Evolutionary conservation across 2,797 vertebrate species (phyloP), one percentile per base, ranked within the genome.

Genomic region (Notamacropus eugenii): DNA sequence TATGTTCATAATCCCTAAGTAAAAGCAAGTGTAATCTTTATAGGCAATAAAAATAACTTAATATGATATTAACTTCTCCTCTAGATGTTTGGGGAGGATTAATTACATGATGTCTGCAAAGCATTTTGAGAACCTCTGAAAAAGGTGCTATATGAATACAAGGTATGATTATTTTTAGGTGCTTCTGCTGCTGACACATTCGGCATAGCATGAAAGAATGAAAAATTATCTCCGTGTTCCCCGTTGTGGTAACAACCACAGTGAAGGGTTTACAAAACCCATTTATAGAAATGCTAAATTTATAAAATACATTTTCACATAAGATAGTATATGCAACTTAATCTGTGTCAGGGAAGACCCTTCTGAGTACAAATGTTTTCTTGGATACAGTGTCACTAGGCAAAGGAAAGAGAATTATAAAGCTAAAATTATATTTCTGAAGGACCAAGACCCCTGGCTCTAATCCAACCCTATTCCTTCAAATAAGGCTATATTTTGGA

Each of bases 231-330:
- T 98, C 90, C 95, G 97, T 97, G 97, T 97, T 97, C 98, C 98
- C 98, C 67, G 93, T 97, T 9, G 96, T 95, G 98, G 97, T 97
- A 98, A 97, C 97, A 96, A 97, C 97, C 97, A 97, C 96, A 97
- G 95, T 95, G 94, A 93, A 92, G 74, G 93, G 97, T 97, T 98
- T 98, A 91, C 96, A 97, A 97, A 97, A 96, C 92, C 98, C 98
- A 97, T 98, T 98, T 98, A 97, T 98, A 98, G 98, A 97, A 98
- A 95, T 95, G 97, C 97, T 98, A 98, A 97, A 98, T 97, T 98
- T 98, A 97, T 97, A 97, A 96, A 95, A 92, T 40, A 27, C 95
- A 93, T 97, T 97, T 94, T 97, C 93, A 97, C 92, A 95, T 95
- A 97, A 97, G 93, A 96, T 98, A 95, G 93, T 97, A 94, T 91